A percentile compares a stretch with the other conserved stretches of the same genome.
phyloP scores from a whole-genome alignment of 2,797 vertebrate species.

The Peromyscus aztecus region DNA sequence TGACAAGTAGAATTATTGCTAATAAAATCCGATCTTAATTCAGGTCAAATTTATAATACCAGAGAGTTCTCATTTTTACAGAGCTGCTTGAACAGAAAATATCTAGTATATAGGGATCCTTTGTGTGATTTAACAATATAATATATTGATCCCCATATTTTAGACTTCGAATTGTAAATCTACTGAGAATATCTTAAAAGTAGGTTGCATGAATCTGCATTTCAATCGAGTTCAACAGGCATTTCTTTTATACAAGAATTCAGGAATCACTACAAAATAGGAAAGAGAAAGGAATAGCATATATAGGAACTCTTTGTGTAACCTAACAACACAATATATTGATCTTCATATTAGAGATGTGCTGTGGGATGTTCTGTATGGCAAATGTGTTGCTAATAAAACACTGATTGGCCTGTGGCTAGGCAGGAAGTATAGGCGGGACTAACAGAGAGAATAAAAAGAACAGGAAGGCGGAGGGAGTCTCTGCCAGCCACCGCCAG shows the following conservation, averaged over 20 bases:
- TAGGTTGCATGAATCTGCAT: background rate
- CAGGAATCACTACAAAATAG: background rate
- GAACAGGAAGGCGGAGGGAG: too few species aligned
- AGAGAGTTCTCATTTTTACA: constrained; percentile 62
- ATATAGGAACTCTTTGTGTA: background rate
- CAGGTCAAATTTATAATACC: constrained; percentile 48
- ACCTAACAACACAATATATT: constrained; percentile 21
- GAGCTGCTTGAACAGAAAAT: constrained; percentile 45
- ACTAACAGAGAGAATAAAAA: too few species aligned
- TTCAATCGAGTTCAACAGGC: constrained; percentile 40
- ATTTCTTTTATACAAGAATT: constrained; percentile 48
- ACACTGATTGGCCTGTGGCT: too few species aligned
- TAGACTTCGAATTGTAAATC: background rate
- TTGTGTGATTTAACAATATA: constrained; percentile 30
- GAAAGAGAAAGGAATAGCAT: background rate
- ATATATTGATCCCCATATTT: constrained; percentile 16
- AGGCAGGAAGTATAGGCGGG: too few species aligned
- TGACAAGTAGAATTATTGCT: constrained; percentile 46
- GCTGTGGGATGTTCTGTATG: too few species aligned
- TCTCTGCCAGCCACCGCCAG: too few species aligned
- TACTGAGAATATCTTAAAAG: constrained; percentile 54
- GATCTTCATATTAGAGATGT: constrained; percentile 13
- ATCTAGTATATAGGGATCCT: background rate
- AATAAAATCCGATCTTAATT: constrained; percentile 70
- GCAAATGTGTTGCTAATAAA: too few species aligned